Evolutionary conservation across 2,797 vertebrate species (phyloP).

Genomic region (Takifugu ocellatus): DNA sequence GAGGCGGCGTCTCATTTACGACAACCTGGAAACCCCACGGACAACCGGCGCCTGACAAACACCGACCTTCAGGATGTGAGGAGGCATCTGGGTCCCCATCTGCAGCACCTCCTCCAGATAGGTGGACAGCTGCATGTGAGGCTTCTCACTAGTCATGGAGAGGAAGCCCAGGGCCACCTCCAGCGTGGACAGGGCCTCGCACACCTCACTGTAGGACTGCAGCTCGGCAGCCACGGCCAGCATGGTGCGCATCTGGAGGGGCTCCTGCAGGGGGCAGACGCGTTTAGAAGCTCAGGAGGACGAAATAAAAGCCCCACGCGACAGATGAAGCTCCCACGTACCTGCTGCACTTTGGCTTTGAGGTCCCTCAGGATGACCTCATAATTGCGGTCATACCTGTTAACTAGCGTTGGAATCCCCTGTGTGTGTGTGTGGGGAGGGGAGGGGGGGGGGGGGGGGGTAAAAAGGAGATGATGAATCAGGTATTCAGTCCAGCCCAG

Average conservation of each 20-base stretch:
- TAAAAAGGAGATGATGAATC: conserved; percentile 5
- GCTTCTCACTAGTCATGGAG: conserved; percentile 82
- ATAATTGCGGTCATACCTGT: conserved; percentile 87
- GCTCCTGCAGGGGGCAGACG: conserved; percentile 62
- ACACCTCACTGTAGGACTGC: conserved; percentile 88
- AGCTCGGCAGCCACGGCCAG: conserved; percentile 80
- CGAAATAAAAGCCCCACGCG: neutral
- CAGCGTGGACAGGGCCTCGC: conserved; percentile 83
- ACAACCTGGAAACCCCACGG: neutral
- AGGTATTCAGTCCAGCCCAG: neutral
- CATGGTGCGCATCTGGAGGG: conserved; percentile 75
- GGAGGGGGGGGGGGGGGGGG: too few species aligned
- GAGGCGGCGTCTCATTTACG: neutral
- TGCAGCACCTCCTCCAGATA: conserved; percentile 84
- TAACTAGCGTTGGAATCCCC: conserved; percentile 90
- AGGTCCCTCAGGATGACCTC: conserved; percentile 84
- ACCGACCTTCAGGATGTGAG: conserved; percentile 81
- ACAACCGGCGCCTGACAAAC: conserved; percentile 3
- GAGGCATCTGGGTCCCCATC: conserved; percentile 83
- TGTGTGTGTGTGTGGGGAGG: conserved; percentile 38
- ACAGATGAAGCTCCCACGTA: conserved; percentile 52
- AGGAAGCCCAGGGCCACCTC: conserved; percentile 90
- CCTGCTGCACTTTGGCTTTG: conserved; percentile 82
- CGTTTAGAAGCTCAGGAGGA: neutral
- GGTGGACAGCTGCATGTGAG: conserved; percentile 74